Conservation (phyloP, 2,113 vertebrate genomes). For the Naja naja region DNA sequence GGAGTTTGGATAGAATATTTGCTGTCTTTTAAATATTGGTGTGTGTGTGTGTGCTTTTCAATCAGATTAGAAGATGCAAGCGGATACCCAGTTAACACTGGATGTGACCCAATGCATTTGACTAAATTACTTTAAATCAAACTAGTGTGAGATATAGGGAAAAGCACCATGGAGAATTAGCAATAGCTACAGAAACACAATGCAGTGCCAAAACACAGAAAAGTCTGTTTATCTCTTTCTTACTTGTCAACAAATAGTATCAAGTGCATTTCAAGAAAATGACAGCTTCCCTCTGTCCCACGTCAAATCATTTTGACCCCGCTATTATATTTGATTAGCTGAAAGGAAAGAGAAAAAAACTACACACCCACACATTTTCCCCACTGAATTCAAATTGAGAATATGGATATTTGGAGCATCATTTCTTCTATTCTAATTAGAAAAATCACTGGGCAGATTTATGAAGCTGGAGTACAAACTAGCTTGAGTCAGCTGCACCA, state of each 20-base stretch:
- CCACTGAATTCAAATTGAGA: not conserved
- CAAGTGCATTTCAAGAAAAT: not conserved
- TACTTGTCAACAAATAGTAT: not conserved
- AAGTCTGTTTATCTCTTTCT: not conserved
- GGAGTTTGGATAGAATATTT: not conserved
- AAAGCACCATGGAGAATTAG: not conserved
- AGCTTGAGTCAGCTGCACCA: slow-evolving; percentile 36
- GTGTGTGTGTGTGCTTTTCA: not conserved
- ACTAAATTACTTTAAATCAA: not conserved
- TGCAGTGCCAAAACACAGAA: not conserved
- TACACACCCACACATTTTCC: not conserved
- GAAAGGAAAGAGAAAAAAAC: not conserved
- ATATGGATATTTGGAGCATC: rapidly evolving
- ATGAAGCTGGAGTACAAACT: slow-evolving; percentile 55
- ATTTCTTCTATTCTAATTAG: not conserved
- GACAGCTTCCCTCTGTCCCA: not conserved
- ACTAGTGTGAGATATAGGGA: not conserved
- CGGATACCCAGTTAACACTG: not conserved
- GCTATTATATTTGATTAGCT: not conserved
- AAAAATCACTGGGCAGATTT: not conserved
- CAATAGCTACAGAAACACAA: not conserved
- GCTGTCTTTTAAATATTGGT: not conserved
- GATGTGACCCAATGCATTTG: not conserved
- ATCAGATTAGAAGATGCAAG: not conserved
- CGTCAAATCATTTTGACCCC: not conserved